Evolutionary conservation across 1,140 invertebrate species (phyloP), one percentile per base, ranked within the genome.

Genomic region (Psix sp.): DNA sequence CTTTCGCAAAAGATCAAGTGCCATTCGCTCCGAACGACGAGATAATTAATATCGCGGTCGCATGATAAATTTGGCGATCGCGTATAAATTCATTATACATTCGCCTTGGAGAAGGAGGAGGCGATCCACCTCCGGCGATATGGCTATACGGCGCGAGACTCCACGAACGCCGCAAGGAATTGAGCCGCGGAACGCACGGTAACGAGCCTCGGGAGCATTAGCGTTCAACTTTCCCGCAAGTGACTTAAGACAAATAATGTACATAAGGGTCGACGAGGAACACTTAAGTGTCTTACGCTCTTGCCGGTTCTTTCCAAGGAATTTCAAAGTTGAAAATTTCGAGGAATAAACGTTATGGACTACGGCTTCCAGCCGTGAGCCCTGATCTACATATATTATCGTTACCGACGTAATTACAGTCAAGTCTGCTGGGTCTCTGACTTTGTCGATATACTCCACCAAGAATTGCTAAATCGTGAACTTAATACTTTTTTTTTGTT

Each of bases 171-270:
- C 18, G 24, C n/a, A 20, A 43, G 36, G 45, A 43, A 49, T 51
- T 43, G 51, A 49, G 36, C 42, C 52, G 5, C 52, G 13, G 38
- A 59, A 51, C 46, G 36, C 63, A 52, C 46, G 36, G 39, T 67
- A 59, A 67, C 45, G 63, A 67, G 52, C 52, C 6, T 29, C 45
- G 45, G 45, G 52, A 59, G 38, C 38, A 59, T 68, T 68, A 52
- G 29, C 52, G 52, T 46, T 42, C 45, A 59, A 68, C 54, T 68
- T 68, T 68, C 54, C 46, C 65, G 48, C 54, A 59, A 68, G 46
- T 60, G 54, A 59, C 52, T 59, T 52, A 59, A 45, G 65, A 59
- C 46, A 68, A 68, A 68, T 59, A 68, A 39, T 52, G 65, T 38
- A 51, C 52, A 33, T 45, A 45, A 59, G 39, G 24, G 33, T n/a